Base-by-base conservation (phyloP, 2,888 invertebrate species). In the Idaea biselata region DNA sequence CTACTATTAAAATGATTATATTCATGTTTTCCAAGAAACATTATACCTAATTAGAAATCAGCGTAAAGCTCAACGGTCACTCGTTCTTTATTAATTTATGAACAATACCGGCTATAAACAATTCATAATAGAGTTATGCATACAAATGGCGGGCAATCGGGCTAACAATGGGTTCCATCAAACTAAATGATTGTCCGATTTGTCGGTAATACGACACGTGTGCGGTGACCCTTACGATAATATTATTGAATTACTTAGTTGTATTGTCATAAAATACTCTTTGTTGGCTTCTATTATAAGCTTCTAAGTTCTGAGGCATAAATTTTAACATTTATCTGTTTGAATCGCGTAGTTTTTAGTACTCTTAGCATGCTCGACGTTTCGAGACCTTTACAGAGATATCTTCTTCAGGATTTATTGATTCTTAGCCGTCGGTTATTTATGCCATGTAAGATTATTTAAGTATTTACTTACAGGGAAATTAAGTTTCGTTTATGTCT, bases 101-200 rank as follows among this genome's bases (percentile, higher is more conserved):
- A 77, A 69, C 81, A 80, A 77, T 80, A 81, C 74, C 77, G 71
- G 78, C 7, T 44, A 44, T 78, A 73, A 73, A 69, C 63, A 66
- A 67, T 60, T 73, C 74, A 76, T 69, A 66, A 68, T 65, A 68
- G 63, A 70, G 71, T 74, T 65, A 73, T 75, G 82, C 76, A 81
- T 81, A 81, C 77, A 73, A 78, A 81, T 76, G 60, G 58, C 60
- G 68, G 63, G 58, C 54, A 54, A 67, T 58, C 55, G 65, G 64
- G 69, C 73, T 68, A 64, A 79, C 78, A 77, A 76, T 77, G 70
- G 73, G 68, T 58, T 64, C 56, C 33, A 58, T 62, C 73, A 69
- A 76, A 77, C 71, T 73, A 71, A 77, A 80, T 77, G 73, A 76
- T 65, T 65, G 68, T 67, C 78, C 25, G 25, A 73, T 73, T 73